phyloP scores from a whole-genome alignment of 2,113 vertebrate species.

The Corythornis vintsioides region DNA sequence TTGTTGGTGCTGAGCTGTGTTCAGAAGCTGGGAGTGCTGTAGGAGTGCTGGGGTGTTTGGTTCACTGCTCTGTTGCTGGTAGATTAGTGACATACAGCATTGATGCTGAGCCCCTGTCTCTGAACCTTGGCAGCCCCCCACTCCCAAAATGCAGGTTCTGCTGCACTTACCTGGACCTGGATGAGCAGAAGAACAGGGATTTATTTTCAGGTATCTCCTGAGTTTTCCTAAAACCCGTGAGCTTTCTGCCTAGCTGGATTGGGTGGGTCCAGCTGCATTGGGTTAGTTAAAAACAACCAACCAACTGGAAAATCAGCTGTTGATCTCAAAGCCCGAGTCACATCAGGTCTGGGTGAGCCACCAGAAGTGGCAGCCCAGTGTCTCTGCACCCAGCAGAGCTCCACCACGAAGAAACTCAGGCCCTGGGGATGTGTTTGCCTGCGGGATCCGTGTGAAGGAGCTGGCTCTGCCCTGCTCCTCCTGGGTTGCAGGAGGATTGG shows the following conservation, averaged over 20 bases:
- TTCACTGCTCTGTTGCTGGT: not conserved
- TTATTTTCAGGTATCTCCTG: not conserved
- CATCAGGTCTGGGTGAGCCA: not conserved
- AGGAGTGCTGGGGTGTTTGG: not conserved
- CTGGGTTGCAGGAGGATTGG: not conserved
- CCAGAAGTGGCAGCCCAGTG: rapidly evolving
- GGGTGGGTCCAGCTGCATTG: not conserved
- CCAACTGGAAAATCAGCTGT: rapidly evolving
- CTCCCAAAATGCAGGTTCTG: not conserved
- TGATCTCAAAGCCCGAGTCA: not conserved
- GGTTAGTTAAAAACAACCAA: not conserved
- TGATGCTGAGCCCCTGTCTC: not conserved
- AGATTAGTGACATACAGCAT: not conserved
- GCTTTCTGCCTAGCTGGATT: not conserved
- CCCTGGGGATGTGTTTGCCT: not conserved
- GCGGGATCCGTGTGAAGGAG: rapidly evolving
- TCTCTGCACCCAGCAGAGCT: not conserved
- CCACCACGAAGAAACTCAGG: rapidly evolving
- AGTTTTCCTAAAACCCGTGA: not conserved
- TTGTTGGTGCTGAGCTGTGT: not conserved
- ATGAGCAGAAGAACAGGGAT: not conserved
- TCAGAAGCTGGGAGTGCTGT: not conserved
- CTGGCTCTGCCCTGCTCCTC: rapidly evolving
- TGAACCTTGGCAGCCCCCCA: too few relatives aligned
- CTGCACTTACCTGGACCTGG: not conserved